These are phyloP conservation scores for Morelia viridis DNA, from an alignment of 2,797 vertebrate species.

Conservation along the genomic window DNA sequence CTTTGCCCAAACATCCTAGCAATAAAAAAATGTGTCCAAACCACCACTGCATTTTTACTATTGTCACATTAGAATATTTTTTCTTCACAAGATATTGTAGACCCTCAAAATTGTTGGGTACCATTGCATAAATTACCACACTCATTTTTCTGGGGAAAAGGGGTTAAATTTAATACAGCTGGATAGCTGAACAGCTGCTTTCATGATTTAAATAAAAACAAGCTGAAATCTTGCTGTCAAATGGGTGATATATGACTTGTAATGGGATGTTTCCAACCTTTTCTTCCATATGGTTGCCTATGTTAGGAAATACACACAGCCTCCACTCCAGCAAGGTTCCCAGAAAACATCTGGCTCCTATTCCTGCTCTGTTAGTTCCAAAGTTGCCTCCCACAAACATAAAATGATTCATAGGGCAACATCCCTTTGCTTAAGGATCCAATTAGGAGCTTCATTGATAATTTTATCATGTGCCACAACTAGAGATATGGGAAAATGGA, in stretches of 20 bases:
- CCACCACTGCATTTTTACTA: conserved; percentile 53
- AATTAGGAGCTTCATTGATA: conserved; percentile 77
- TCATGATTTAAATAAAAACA: conserved; percentile 93
- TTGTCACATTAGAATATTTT: conserved; percentile 55
- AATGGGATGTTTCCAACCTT: conserved; percentile 91
- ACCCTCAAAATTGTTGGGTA: conserved; percentile 50
- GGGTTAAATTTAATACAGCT: conserved; percentile 82
- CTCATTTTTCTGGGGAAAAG: conserved; percentile 67
- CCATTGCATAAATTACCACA: conserved; percentile 70
- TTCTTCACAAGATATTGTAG: conserved; percentile 70
- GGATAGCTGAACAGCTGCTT: conserved; percentile 85
- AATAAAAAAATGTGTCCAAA: conserved; percentile 30
- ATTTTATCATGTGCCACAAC: conserved; percentile 72
- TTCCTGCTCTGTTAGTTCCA: conserved; percentile 72
- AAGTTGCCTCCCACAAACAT: conserved; percentile 72
- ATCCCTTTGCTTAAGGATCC: conserved; percentile 74
- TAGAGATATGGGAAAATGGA: conserved; percentile 68
- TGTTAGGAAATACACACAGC: conserved; percentile 82
- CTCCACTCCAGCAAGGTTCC: conserved; percentile 75
- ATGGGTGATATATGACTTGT: conserved; percentile 88
- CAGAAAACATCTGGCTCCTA: conserved; percentile 84
- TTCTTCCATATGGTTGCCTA: conserved; percentile 84
- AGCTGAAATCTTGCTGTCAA: conserved; percentile 88
- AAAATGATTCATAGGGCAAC: conserved; percentile 74
- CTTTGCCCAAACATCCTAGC: conserved; percentile 28